Evolutionary conservation across 2,113 vertebrate genomes (phyloP), one percentile per base, ranked within the genome.

Genomic region (Notarius lentiginosus): DNA sequence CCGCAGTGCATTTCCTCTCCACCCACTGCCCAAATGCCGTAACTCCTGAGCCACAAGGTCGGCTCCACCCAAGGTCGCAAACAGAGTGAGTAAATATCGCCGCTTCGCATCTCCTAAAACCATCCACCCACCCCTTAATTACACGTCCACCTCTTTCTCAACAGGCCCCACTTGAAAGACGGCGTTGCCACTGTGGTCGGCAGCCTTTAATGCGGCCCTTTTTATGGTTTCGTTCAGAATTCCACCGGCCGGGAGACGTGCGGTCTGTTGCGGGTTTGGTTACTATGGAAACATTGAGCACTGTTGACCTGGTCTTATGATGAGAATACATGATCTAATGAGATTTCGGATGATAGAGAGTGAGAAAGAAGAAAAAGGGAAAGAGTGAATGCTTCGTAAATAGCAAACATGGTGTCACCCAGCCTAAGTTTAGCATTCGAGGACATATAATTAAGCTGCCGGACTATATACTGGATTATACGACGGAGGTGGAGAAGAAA

Each of bases 111-210:
- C 84, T 90, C 87, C 82, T 58, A 81, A 84, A 90, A 84, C 81
- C 86, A 79, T 90, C 86, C 84, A 72, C 89, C 87, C 76, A 82
- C 87, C 72, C 89, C 60, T 84, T 90, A 90, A 90, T 90, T 90
- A 90, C 83, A 88, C 34, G 87, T 85, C 89, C 89, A 90, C 87
- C 87, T 88, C 89, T 86, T 88, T 90, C 84, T 83, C 87, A 76
- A 83, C 87, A 65, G 83, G 83, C 87, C 85, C 87, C 56, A 65
- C 87, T 84, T 90, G 75, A 90, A 90, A 90, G 89, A 61, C 72
- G 34, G 87, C 66, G 3, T 27, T 30, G 58, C 65, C 84, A 11
- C 77, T 66, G 86, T 20, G 81, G 84, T 86, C 87, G 53, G 79
- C 82, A 27, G 85, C 55, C 53, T 84, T 90, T 87, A 88, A 90